These are phyloP conservation scores for Urocyon cinereoargenteus DNA, from an alignment of 2,797 vertebrate species.

Conservation along the genomic window DNA sequence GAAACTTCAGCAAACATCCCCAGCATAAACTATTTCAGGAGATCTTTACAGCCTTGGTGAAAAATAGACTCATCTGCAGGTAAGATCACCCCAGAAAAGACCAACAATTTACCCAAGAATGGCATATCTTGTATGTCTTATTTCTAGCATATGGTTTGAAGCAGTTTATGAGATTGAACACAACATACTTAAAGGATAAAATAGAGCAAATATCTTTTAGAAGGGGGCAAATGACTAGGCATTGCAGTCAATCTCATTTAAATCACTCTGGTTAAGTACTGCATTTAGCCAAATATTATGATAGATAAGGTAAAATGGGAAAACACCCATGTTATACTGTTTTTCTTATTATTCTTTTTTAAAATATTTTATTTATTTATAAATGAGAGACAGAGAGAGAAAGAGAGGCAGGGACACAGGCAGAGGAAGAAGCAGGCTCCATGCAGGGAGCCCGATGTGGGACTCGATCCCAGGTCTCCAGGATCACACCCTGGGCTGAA, in stretches of 20 bases:
- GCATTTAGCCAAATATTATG: slow-evolving; percentile 20
- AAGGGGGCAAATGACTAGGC: not conserved
- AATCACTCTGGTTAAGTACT: not conserved
- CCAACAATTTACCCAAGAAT: not conserved
- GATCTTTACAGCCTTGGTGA: slow-evolving; percentile 91
- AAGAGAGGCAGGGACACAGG: too few species aligned
- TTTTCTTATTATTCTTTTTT: not conserved
- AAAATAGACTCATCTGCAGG: slow-evolving; percentile 93
- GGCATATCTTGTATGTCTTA: not conserved
- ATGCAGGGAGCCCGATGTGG: too few species aligned
- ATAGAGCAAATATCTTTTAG: not conserved
- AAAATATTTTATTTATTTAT: not conserved
- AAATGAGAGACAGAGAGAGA: too few species aligned
- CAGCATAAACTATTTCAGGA: slow-evolving; percentile 90
- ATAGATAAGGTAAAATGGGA: not conserved
- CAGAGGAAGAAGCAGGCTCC: too few species aligned
- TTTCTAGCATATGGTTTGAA: not conserved
- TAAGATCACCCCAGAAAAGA: slow-evolving; percentile 78
- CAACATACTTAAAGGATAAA: not conserved
- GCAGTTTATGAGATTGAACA: not conserved
- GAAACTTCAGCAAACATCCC: slow-evolving; percentile 92
- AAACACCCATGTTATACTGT: not conserved
- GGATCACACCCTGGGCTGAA: too few species aligned
- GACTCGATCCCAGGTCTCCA: too few species aligned
- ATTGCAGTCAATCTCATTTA: not conserved